These are phyloP conservation scores for Spisula solida DNA, from an alignment of 2,888 invertebrate genomes.

Conservation along the genomic window DNA sequence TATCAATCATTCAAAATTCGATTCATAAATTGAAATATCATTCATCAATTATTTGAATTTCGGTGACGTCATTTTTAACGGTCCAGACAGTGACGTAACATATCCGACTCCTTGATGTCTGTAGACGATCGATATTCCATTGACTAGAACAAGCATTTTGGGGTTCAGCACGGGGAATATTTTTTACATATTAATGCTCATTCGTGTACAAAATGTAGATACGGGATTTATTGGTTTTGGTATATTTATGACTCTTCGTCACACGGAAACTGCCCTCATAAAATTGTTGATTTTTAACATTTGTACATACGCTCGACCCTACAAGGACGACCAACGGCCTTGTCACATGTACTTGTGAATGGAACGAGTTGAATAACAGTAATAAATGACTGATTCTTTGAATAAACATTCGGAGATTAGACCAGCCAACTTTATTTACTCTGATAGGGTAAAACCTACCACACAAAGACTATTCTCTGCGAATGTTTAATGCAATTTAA, in stretches of 20 bases:
- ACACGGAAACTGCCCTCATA: too few species aligned
- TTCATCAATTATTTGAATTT: neutral
- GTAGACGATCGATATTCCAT: neutral
- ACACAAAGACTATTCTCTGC: constrained; percentile 20
- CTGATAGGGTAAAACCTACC: neutral
- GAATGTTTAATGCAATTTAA: neutral
- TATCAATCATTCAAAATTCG: neutral
- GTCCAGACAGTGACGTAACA: neutral
- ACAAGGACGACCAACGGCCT: constrained; percentile 19
- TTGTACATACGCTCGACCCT: neutral
- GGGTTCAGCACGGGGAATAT: neutral
- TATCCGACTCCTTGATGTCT: neutral
- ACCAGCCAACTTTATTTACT: constrained; percentile 30
- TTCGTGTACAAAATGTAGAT: too few species aligned
- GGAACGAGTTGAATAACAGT: constrained; percentile 12
- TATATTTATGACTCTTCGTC: too few species aligned
- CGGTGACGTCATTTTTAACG: neutral
- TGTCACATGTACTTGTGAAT: constrained; percentile 36
- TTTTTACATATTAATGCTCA: neutral
- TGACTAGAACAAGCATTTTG: neutral
- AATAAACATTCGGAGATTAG: constrained; percentile 36
- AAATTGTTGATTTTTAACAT: neutral
- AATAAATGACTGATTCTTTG: constrained; percentile 48
- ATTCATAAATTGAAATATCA: neutral
- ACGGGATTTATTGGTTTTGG: too few species aligned